Percentiles rank a stretch among this genome's conserved stretches.
Conservation (phyloP, 1,140 invertebrate species). For the Aphelenchoides fujianensis region DNA sequence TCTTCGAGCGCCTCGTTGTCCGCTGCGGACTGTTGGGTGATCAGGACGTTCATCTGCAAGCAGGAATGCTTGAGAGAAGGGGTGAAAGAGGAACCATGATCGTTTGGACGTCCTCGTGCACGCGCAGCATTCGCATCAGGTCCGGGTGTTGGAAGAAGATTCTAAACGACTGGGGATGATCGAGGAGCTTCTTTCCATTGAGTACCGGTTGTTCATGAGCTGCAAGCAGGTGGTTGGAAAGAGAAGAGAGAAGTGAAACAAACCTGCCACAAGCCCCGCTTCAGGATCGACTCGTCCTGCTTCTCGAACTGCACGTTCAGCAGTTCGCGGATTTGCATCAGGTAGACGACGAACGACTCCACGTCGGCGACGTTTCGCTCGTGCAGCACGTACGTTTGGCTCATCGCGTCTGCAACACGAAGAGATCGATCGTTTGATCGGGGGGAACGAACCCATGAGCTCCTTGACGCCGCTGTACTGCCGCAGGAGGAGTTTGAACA, state of each 20-base stretch:
- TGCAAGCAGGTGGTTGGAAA: too few relatives aligned
- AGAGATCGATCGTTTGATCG: constrained; percentile 67
- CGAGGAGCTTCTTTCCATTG: too few relatives aligned
- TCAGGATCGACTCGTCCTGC: constrained; percentile 93
- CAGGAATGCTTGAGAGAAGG: too few relatives aligned
- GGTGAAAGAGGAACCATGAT: constrained; percentile 79
- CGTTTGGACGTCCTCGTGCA: constrained; percentile 99
- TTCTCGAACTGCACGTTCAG: constrained; percentile 97
- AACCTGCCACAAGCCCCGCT: constrained; percentile 81
- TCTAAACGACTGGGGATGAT: too few relatives aligned
- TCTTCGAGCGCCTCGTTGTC: constrained; percentile 51
- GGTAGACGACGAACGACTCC: constrained; percentile 84
- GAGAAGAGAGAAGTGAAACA: too few relatives aligned
- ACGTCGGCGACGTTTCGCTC: constrained; percentile 85
- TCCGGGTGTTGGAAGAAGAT: constrained; percentile 99
- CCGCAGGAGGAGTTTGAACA: constrained; percentile 90
- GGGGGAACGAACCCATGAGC: too few relatives aligned
- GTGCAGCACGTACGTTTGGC: constrained; percentile 95
- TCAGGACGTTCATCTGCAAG: constrained; percentile 72
- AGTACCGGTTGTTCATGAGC: constrained; percentile 81
- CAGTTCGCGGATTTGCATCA: constrained; percentile 89
- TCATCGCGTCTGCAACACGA: constrained; percentile 69
- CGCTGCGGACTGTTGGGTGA: constrained; percentile 55
- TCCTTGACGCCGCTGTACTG: constrained; percentile 94
- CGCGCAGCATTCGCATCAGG: constrained; percentile 87